Evolutionary conservation across 2,113 vertebrate genomes (phyloP).

Genomic region (Cinclus cinclus): DNA sequence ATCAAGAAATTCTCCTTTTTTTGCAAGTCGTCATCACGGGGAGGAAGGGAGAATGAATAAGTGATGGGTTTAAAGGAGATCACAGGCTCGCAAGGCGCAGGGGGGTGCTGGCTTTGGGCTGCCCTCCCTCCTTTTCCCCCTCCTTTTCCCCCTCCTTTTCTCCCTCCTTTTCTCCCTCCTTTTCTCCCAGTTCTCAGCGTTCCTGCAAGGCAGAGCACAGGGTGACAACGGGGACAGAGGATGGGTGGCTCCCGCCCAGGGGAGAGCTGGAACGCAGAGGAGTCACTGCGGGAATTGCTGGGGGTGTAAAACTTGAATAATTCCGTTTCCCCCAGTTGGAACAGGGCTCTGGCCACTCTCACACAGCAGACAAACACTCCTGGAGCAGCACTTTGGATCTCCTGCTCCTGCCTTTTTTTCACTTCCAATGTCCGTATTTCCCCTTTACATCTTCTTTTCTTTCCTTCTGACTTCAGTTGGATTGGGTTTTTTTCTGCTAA

Average conservation of each 20-base stretch:
- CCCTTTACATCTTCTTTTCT: not conserved
- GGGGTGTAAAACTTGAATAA: not conserved
- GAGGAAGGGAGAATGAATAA: rapidly evolving
- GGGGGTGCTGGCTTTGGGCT: not conserved
- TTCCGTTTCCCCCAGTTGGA: rapidly evolving
- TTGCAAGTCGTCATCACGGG: not conserved
- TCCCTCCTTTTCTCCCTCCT: not conserved
- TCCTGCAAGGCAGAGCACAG: not conserved
- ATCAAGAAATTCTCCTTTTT: rapidly evolving
- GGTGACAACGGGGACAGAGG: rapidly evolving
- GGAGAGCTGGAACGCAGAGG: not conserved
- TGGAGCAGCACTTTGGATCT: not conserved
- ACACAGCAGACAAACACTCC: rapidly evolving
- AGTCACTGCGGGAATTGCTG: not conserved
- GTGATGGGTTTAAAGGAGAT: not conserved
- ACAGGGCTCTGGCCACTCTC: not conserved
- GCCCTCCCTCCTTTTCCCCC: not conserved
- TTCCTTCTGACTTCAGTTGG: not conserved
- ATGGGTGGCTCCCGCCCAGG: not conserved
- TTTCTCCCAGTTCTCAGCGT: not conserved
- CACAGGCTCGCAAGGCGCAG: rapidly evolving
- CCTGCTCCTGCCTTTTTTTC: not conserved
- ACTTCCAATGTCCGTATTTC: not conserved
- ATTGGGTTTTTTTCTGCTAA: not conserved
- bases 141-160: not conserved